Conservation (phyloP, 2,888 invertebrate genomes). For the Platypus cylindrus region DNA sequence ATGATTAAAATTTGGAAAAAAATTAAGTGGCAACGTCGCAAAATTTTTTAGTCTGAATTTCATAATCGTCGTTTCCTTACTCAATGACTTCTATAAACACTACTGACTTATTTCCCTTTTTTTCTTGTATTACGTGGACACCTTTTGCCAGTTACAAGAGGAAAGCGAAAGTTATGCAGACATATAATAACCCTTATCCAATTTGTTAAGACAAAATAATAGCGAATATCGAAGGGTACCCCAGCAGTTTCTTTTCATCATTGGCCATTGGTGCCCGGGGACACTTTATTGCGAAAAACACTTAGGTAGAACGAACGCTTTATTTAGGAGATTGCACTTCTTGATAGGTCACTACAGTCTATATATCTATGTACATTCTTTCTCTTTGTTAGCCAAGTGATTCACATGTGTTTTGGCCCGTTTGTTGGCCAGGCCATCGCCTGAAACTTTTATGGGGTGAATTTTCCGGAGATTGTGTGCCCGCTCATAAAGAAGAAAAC, state of each 20-base stretch:
- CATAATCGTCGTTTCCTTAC: too few species aligned
- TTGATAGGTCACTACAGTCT: conserved; percentile 24
- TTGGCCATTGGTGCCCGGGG: conserved; percentile 18
- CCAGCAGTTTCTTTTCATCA: conserved; percentile 10
- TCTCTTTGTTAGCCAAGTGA: conserved; percentile 4
- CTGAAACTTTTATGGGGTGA: conserved; percentile 21
- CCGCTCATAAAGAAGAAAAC: conserved; percentile 13
- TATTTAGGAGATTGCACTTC: conserved; percentile 30
- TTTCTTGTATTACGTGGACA: too few species aligned
- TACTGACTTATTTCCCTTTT: too few species aligned
- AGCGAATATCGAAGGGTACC: conserved; percentile 7
- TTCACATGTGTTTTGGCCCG: conserved; percentile 14
- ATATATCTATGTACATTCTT: background rate
- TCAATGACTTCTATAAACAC: too few species aligned
- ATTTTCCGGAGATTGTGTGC: conserved; percentile 15
- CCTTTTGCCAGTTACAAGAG: too few species aligned
- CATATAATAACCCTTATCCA: conserved; percentile 10
- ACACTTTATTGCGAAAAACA: conserved; percentile 32
- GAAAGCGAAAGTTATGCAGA: too few species aligned
- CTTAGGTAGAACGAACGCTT: conserved; percentile 27
- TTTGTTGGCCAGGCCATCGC: conserved; percentile 12
- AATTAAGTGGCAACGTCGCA: too few species aligned
- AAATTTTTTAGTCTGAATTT: too few species aligned
- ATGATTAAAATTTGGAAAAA: too few species aligned
- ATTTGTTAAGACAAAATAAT: conserved; percentile 12